phyloP scores from a whole-genome alignment of 2,797 vertebrate genomes.

The Peromyscus nudipes region DNA sequence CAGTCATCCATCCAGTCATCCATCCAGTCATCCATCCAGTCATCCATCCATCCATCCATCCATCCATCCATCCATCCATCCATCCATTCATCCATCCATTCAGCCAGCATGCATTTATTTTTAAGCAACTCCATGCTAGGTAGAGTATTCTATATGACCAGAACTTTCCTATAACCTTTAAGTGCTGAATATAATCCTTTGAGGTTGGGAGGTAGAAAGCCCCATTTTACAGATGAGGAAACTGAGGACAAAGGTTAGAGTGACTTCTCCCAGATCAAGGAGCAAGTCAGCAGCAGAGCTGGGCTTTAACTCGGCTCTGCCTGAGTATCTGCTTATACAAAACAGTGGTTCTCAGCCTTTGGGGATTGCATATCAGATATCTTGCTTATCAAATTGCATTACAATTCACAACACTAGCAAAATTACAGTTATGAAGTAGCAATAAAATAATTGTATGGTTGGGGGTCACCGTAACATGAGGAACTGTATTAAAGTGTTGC shows the following conservation, averaged over 20 bases:
- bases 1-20: too few species aligned
- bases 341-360: not conserved
- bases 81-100: too few species aligned
- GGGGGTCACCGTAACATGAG: not conserved
- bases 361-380: not conserved
- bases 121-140: not conserved
- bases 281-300: not conserved
- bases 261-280: not conserved
- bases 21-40: not conserved
- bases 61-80: not conserved
- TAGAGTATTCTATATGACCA: not conserved
- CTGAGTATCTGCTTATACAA: not conserved
- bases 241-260: not conserved
- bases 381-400: not conserved
- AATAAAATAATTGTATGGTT: not conserved
- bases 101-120: not conserved
- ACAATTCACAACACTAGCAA: not conserved
- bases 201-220: not conserved
- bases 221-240: slow-evolving; percentile 24
- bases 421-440: not conserved
- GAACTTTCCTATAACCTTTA: not conserved
- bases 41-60: not conserved
- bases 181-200: not conserved
- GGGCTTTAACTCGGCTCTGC: not conserved
- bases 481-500: not conserved